These are phyloP conservation scores for Euclidia mi DNA, from an alignment of 2,888 invertebrate species.

Conservation along the genomic window DNA sequence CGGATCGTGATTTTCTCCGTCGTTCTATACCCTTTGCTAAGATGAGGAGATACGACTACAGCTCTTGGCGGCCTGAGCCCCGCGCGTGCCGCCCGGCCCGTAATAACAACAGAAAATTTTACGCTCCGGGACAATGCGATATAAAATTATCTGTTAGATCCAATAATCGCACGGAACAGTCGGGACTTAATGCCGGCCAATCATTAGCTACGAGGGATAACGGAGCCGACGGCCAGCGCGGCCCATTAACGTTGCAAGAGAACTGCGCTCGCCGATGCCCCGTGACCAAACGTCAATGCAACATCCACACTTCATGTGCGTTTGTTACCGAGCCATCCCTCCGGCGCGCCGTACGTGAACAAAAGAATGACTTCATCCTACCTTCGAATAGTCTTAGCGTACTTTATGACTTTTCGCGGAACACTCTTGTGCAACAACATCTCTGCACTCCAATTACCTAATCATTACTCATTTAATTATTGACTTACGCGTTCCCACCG, in stretches of 20 bases:
- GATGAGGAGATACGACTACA: conserved; percentile 69
- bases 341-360: conserved; percentile 80
- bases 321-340: conserved; percentile 74
- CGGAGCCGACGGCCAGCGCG: conserved; percentile 84
- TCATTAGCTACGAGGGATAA: conserved; percentile 90
- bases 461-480: conserved; percentile 74
- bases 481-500: conserved; percentile 67
- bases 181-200: conserved; percentile 89
- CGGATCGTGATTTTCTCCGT: conserved; percentile 72
- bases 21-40: conserved; percentile 65
- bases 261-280: conserved; percentile 75
- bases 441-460: conserved; percentile 57
- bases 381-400: conserved; percentile 67
- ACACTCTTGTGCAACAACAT: conserved; percentile 36
- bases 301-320: conserved; percentile 69
- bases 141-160: conserved; percentile 90
- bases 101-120: conserved; percentile 89
- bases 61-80: conserved; percentile 60
- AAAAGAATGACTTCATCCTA: conserved; percentile 88
- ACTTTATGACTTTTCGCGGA: conserved; percentile 76
- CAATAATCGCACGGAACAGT: conserved; percentile 89
- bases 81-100: conserved; percentile 74
- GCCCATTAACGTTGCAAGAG: conserved; percentile 75
- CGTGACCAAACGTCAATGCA: conserved; percentile 89
- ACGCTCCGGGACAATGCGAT: conserved; percentile 90